phyloP scores from a whole-genome alignment of 2,797 vertebrate genomes.

The Fundulus diaphanus region DNA sequence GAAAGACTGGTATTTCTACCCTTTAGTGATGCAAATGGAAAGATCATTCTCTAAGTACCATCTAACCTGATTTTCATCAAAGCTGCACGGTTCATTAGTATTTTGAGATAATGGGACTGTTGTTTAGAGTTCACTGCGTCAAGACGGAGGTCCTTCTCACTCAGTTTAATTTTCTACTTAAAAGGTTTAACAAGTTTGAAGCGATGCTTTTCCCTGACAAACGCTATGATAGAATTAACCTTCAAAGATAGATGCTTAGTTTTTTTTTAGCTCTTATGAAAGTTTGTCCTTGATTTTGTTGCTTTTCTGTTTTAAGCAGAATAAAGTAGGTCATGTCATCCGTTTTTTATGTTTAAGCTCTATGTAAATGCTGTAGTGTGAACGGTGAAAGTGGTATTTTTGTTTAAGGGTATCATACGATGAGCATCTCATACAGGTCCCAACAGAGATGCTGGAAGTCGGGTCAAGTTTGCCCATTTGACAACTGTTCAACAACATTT shows the following conservation, averaged over 20 bases:
- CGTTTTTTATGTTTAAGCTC: too few species aligned
- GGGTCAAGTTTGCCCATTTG: too few species aligned
- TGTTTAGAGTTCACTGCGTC: background rate
- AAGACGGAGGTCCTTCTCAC: background rate
- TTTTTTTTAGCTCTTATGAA: background rate
- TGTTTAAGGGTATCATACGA: too few species aligned
- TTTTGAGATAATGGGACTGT: background rate
- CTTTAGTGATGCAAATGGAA: constrained; percentile 1
- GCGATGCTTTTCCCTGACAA: background rate
- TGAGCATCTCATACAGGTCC: too few species aligned
- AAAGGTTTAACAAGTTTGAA: background rate
- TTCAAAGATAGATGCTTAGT: background rate
- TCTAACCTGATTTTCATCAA: background rate
- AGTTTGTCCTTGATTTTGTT: background rate
- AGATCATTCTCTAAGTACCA: background rate
- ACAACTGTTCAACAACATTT: too few species aligned
- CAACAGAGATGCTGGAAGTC: too few species aligned
- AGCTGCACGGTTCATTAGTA: background rate
- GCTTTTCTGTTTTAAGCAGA: too few species aligned
- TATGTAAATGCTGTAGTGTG: too few species aligned
- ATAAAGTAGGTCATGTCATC: too few species aligned
- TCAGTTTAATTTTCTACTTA: background rate
- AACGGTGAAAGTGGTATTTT: too few species aligned
- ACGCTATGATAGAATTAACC: background rate
- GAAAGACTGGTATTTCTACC: background rate